phyloP scores from a whole-genome alignment of 2,113 vertebrate species.

The Datnioides undecimradiatus region DNA sequence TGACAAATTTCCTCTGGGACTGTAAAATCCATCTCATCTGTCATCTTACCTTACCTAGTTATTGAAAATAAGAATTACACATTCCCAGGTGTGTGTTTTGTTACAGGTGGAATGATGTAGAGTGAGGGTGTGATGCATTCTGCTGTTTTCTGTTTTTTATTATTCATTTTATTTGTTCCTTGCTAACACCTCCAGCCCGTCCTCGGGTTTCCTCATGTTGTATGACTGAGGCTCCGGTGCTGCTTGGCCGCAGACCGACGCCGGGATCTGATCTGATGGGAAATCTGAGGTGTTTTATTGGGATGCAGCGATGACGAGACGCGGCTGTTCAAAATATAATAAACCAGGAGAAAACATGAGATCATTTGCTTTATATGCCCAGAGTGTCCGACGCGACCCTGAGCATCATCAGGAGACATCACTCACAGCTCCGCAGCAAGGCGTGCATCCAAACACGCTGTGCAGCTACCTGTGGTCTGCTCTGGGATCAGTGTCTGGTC shows the following conservation, averaged over 20 bases:
- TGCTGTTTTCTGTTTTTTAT: not conserved
- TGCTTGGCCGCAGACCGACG: not conserved
- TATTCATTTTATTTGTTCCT: constrained; percentile 2
- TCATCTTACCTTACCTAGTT: constrained; percentile 46
- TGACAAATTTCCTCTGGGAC: constrained; percentile 69
- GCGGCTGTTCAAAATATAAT: not conserved
- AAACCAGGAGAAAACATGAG: not conserved
- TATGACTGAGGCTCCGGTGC: constrained; percentile 15
- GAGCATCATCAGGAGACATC: not conserved
- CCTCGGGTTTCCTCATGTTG: not conserved
- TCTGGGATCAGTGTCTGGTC: not conserved
- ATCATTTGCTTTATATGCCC: not conserved
- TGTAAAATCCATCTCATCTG: constrained; percentile 52
- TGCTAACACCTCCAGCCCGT: constrained; percentile 7
- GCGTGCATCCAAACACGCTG: not conserved
- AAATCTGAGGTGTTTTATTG: constrained; percentile 18
- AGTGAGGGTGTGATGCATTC: constrained; percentile 33
- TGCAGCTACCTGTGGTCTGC: not conserved
- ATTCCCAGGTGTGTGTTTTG: constrained; percentile 51
- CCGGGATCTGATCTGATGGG: not conserved
- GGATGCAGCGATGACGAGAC: not conserved
- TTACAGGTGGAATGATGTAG: constrained; percentile 52
- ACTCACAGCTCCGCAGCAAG: not conserved
- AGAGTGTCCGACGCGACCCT: not conserved
- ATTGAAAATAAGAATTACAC: constrained; percentile 54